Base-by-base conservation (phyloP, 2,888 invertebrate species). In the Ennomos erosarius region DNA sequence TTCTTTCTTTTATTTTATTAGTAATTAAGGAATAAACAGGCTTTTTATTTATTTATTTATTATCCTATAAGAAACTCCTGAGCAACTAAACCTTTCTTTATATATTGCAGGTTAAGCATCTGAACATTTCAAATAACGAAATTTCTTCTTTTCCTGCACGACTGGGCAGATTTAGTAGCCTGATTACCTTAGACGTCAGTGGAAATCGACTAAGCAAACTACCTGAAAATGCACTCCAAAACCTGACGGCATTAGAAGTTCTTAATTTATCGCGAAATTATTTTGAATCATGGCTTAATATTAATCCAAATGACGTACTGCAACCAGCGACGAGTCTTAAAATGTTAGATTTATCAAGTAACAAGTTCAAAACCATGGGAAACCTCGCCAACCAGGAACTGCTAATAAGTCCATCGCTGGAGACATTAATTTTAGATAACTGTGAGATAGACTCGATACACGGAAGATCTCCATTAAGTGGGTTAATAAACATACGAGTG, bases 51-150 rank as follows among this genome's bases (percentile, higher is more conserved):
- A n/a, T n/a, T n/a, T n/a, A n/a, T n/a, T n/a, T n/a, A 4, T 26
- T 26, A 26, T 26, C 26, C 26, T 5, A 4, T 26, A 26, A 4
- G 26, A 26, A 26, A 26, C 5, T 26, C 26, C 6, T 26, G 6
- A 26, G 26, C 6, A 26, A 33, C 72, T 9, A 12, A 39, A 10
- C 2, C n/a, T n/a, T 39, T 13, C 5, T 16, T 42, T 42, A 16
- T n/a, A 11, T 9, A 38, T 90, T 90, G 69, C 88, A 95, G 95
- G 94, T 96, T 34, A 93, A 93, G 68, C 90, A 89, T 33, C 82
- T 96, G 64, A 95, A 96, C 74, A 79, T 96, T 55, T 95, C 96
- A 4, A 87, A 90, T 68, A 96, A 96, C 74, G 83, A 89, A 43
- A 93, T 96, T 52, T 81, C 79, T 2, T 79, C 78, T 3, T 93